Evolutionary conservation across 92 coral and sea anemone genomes (phyloP), one percentile per base, ranked within the genome.

Genomic region (Porites rus): DNA sequence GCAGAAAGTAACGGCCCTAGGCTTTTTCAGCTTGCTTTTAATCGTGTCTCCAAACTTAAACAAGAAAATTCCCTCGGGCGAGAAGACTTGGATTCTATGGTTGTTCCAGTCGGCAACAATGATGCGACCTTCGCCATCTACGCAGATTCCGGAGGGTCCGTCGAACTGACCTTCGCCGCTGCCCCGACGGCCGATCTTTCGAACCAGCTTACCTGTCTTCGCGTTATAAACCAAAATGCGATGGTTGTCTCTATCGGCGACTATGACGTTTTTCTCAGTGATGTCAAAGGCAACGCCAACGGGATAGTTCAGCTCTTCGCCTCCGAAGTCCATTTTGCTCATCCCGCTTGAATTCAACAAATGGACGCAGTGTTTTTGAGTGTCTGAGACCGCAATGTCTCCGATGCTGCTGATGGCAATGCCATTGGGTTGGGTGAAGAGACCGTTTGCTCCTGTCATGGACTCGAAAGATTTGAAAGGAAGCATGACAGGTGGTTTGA

Each of bases 241-340:
- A 20, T 95, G 96, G 60, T 95, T 95, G 88, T 95, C 96, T 20
- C 98, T 76, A 76, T 95, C 98, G 20, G 98, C 98, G 3, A 95
- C 96, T 12, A 95, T 69, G 74, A 95, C 79, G 70, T 80, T 84
- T 70, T 95, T 95, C 78, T 92, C 93, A 8, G 90, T 84, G 75
- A 88, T 91, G 86, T 95, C 98, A 78, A 95, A 95, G 18, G 98
- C 94, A 65, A 95, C 90, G 2, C 98, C 98, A 1, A 89, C 94
- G 4, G 98, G 98, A 62, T 95, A 95, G 60, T 89, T 88, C 1
- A 95, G 89, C 78, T 93, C 92, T 4, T 95, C 94, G 8, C 94
- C 94, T 22, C 89, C 94, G 12, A 81, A 85, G 63, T 92, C 96
- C 88, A 93, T 72, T 58, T 93, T 83, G 87, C 93, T 93, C 71